phyloP scores from a whole-genome alignment of 2,888 invertebrate genomes.

The Phymatocera aterrima region DNA sequence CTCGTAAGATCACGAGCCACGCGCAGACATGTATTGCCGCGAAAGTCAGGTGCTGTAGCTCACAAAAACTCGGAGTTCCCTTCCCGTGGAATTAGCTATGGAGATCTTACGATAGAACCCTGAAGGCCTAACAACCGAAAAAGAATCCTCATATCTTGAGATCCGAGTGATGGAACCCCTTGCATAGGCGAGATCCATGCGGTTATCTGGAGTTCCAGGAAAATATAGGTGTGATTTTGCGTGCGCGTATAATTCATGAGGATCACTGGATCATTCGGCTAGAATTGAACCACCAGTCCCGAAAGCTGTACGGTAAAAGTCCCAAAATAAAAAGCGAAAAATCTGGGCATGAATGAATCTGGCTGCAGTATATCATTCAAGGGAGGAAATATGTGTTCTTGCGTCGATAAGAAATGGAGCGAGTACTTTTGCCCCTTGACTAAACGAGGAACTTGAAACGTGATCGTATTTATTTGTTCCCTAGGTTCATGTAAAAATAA shows the following conservation, averaged over 20 bases:
- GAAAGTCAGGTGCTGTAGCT: no score
- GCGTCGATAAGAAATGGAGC: no score
- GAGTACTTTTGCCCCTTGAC: background rate
- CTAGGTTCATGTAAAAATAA: conserved; percentile 25
- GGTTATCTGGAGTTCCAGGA: background rate
- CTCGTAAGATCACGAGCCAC: conserved; percentile 19
- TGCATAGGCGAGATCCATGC: background rate
- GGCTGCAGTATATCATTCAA: background rate
- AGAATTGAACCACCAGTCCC: background rate
- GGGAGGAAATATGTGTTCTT: no score
- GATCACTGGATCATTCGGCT: background rate
- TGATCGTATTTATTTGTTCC: no score
- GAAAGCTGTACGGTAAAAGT: background rate
- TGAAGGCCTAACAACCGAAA: background rate
- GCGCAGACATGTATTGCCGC: background rate
- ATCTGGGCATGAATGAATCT: no score
- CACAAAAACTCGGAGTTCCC: conserved; percentile 3
- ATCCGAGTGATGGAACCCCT: conserved; percentile 7
- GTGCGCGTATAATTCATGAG: background rate
- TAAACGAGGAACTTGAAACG: background rate
- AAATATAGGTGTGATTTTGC: background rate
- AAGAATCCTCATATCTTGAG: conserved; percentile 13
- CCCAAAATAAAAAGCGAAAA: no score
- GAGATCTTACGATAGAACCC: conserved; percentile 4
- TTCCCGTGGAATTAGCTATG: background rate